Percentiles rank a stretch among this genome's conserved stretches.
These are phyloP conservation scores for Daphoenositta chrysoptera DNA, from an alignment of 2,113 vertebrate genomes.

Conservation along the genomic window DNA sequence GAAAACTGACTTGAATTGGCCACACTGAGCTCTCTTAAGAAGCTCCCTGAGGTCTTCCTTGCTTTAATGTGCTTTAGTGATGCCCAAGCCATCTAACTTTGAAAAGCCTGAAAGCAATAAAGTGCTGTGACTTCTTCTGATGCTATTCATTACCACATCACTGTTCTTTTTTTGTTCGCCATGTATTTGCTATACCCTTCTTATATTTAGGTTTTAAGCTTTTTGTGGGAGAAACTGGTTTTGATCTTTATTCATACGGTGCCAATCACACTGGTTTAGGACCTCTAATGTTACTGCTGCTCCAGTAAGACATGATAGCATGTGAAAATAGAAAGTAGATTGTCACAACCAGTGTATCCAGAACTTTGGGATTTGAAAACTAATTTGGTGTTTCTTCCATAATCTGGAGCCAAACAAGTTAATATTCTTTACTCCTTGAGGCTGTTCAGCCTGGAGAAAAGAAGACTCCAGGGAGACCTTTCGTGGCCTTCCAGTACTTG, in stretches of 20 bases:
- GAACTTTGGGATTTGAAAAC: background rate
- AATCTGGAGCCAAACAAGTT: background rate
- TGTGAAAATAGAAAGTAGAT: background rate
- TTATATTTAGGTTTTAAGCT: background rate
- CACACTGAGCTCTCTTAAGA: background rate
- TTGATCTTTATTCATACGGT: background rate
- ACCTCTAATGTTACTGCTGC: background rate
- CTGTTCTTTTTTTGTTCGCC: background rate
- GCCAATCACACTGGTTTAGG: background rate
- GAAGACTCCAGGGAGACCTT: background rate
- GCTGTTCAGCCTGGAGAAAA: background rate
- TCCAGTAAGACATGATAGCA: background rate
- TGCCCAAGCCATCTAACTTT: background rate
- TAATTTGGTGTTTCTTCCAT: background rate
- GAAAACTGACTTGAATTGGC: background rate
- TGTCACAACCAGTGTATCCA: background rate
- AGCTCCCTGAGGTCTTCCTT: background rate
- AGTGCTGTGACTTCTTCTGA: background rate
- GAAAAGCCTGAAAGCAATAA: background rate
- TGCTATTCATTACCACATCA: background rate
- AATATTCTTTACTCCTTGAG: background rate
- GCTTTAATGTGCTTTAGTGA: background rate
- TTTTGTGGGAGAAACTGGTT: background rate
- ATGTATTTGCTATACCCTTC: background rate
- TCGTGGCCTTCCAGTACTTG: background rate